Percentiles rank a stretch among this genome's conserved stretches.
phyloP scores from a whole-genome alignment of 1,140 invertebrate species.

The Eueides isabella region DNA sequence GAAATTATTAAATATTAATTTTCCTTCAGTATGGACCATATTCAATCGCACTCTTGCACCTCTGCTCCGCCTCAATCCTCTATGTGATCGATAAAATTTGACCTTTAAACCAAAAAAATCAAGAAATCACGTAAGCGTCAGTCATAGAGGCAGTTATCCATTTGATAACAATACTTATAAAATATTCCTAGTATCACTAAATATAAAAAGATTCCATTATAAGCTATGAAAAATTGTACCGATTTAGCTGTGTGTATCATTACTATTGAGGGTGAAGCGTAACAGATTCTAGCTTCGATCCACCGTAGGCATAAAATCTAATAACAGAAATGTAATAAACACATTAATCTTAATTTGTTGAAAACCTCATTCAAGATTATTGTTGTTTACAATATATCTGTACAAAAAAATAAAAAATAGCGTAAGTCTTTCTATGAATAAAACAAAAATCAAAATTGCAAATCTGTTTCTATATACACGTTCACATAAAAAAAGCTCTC shows the following conservation, averaged over 20 bases:
- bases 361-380: background rate
- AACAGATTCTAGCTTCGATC: slow-evolving; percentile 34
- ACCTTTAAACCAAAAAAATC: too few species aligned
- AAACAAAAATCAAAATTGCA: slow-evolving; percentile 10
- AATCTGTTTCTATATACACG: slow-evolving; percentile 1
- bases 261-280: slow-evolving; percentile 48
- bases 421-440: too few species aligned
- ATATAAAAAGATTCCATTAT: too few species aligned
- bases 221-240: too few species aligned
- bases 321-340: slow-evolving; percentile 28
- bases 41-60: background rate
- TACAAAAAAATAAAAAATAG: background rate
- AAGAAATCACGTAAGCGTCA: too few species aligned
- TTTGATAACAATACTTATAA: too few species aligned
- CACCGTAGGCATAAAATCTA: slow-evolving; percentile 30
- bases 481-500: slow-evolving; percentile 11
- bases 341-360: slow-evolving; percentile 19
- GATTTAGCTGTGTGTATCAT: slow-evolving; percentile 29
- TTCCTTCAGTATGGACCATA: too few species aligned
- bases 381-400: background rate
- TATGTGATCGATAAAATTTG: too few species aligned
- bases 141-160: too few species aligned
- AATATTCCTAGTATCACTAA: too few species aligned
- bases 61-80: background rate
- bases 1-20: background rate